A percentile compares a stretch with the other conserved stretches of the same genome.
Conservation (phyloP, 2,888 invertebrate species). For the Rhingia campestris region DNA sequence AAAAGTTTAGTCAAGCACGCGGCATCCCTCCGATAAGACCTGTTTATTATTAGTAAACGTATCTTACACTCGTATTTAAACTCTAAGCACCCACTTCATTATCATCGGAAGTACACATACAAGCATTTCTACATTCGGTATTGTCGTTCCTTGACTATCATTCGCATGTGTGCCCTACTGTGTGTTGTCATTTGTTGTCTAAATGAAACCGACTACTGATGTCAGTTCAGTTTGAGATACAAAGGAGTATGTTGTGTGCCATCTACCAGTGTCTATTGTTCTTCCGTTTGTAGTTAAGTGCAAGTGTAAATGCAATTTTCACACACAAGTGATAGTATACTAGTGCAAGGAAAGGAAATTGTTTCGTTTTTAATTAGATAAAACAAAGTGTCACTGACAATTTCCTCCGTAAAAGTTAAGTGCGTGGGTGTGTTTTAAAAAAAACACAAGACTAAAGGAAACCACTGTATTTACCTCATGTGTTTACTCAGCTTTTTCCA, state of each 20-base stretch:
- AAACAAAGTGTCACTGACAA: constrained; percentile 31
- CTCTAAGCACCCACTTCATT: background rate
- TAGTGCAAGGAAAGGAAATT: constrained; percentile 17
- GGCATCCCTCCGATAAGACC: constrained; percentile 76
- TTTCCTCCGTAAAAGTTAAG: constrained; percentile 11
- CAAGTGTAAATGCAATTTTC: constrained; percentile 30
- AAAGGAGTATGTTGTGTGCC: constrained; percentile 45
- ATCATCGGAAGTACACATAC: background rate
- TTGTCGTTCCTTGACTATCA: constrained; percentile 23
- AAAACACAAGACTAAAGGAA: background rate
- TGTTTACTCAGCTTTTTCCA: constrained; percentile 30
- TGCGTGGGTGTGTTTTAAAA: background rate
- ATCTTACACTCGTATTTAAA: background rate
- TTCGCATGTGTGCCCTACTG: too few species aligned
- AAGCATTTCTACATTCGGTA: background rate
- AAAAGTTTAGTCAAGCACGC: constrained; percentile 76
- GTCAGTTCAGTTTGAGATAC: constrained; percentile 29
- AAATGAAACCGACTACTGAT: constrained; percentile 15
- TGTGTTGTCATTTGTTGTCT: background rate
- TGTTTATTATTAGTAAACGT: background rate
- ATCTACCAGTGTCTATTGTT: constrained; percentile 20
- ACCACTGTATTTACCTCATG: constrained; percentile 17
- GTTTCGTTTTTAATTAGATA: constrained; percentile 43
- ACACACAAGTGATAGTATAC: constrained; percentile 18
- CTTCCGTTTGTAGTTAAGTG: constrained; percentile 37